Evolutionary conservation across 2,113 vertebrate species (phyloP).

Genomic region (Pseudorasbora parva): DNA sequence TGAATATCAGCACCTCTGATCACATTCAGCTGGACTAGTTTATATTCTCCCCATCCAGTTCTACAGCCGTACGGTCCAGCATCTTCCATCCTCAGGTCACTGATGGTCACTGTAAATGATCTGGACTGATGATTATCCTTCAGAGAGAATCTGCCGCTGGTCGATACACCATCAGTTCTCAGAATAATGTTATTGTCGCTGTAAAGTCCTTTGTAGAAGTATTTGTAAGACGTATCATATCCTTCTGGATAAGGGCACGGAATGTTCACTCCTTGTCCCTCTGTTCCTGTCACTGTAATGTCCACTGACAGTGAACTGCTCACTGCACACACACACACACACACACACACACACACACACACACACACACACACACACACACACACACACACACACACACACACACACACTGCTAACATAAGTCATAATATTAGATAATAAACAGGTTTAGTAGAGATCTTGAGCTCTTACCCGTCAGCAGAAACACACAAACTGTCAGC

Average conservation of each 20-base stretch:
- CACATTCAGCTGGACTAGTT: not conserved
- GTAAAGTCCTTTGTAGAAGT: not conserved
- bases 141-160: not conserved
- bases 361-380: too few relatives aligned
- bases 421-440: too few relatives aligned
- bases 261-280: not conserved
- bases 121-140: not conserved
- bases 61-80: slow-evolving; percentile 2
- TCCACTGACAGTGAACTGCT: not conserved
- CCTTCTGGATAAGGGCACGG: not conserved
- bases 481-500: too few relatives aligned
- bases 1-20: not conserved
- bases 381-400: too few relatives aligned
- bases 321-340: too few relatives aligned
- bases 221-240: slow-evolving; percentile 2
- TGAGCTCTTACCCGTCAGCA: too few relatives aligned
- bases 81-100: not conserved
- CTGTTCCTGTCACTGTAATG: not conserved
- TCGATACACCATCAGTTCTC: not conserved
- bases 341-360: too few relatives aligned
- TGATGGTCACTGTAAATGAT: slow-evolving; percentile 7
- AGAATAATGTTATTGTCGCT: not conserved
- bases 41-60: not conserved
- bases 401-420: too few relatives aligned
- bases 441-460: too few relatives aligned